Evolutionary conservation across 2,797 vertebrate species (phyloP).

Genomic region (Danio albolineatus): DNA sequence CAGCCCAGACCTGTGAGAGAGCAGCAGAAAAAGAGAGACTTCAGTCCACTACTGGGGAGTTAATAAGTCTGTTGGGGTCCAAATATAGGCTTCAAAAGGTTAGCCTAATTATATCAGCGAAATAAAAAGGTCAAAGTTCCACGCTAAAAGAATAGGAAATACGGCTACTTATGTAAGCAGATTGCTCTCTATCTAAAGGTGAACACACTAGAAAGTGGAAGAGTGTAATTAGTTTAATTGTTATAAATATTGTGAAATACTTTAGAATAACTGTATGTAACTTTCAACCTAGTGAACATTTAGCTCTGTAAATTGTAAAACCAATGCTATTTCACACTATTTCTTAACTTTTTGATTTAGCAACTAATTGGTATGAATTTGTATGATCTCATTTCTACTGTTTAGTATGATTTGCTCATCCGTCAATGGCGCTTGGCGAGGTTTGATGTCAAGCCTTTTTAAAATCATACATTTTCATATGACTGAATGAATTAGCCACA

Average conservation of each 20-base stretch:
- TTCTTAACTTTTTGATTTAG: no score
- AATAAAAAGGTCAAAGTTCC: conserved; percentile 82
- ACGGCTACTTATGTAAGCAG: conserved; percentile 64
- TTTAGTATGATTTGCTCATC: no score
- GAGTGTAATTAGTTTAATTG: conserved; percentile 35
- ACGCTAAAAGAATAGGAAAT: conserved; percentile 74
- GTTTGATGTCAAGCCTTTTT: no score
- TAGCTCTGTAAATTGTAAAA: not conserved
- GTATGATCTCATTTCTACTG: no score
- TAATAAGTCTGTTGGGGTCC: conserved; percentile 79
- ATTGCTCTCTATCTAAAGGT: conserved; percentile 75
- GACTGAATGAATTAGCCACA: no score
- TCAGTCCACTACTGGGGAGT: conserved; percentile 65
- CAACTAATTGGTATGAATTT: no score
- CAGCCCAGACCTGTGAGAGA: conserved; percentile 62
- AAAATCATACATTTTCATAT: no score
- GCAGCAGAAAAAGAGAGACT: conserved; percentile 56
- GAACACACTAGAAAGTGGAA: conserved; percentile 70
- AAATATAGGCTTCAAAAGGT: conserved; percentile 77
- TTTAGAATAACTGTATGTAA: not conserved
- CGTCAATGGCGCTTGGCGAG: no score
- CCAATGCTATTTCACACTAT: no score
- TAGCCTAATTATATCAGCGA: conserved; percentile 82
- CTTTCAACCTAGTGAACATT: not conserved
- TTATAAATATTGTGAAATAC: not conserved